A percentile compares a stretch with the other conserved stretches of the same genome.
Conservation (phyloP, 2,797 vertebrate genomes). For the Enteromius fasciolatus region DNA sequence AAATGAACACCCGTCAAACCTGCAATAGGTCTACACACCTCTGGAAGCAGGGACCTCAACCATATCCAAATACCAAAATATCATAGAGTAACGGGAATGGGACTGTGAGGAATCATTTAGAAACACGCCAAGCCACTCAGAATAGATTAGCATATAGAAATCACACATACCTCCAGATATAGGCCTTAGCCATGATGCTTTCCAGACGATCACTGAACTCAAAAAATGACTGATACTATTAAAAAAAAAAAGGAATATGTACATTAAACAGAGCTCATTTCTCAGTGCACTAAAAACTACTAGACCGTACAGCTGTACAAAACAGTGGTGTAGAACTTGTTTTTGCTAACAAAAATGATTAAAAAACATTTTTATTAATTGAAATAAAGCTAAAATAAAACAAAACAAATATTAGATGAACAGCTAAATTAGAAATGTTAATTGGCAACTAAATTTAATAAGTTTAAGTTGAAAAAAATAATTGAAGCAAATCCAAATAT, state of each 20-base stretch:
- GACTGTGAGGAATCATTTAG: not conserved
- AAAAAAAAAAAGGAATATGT: not conserved
- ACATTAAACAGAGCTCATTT: not conserved
- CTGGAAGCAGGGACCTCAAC: not conserved
- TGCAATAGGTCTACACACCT: no score
- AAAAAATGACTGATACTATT: constrained; percentile 86
- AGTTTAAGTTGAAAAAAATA: not conserved
- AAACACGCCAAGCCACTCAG: not conserved
- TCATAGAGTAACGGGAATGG: not conserved
- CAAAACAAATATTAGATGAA: not conserved
- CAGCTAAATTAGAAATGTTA: not conserved
- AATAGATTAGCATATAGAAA: constrained; percentile 2
- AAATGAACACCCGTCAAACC: no score
- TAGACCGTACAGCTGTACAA: not conserved
- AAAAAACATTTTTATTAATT: not conserved
- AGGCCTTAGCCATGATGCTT: constrained; percentile 87
- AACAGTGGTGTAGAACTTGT: not conserved
- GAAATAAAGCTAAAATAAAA: not conserved
- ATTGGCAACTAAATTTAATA: not conserved
- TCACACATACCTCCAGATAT: constrained; percentile 88
- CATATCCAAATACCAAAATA: not conserved
- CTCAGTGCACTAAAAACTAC: not conserved
- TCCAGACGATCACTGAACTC: constrained; percentile 92
- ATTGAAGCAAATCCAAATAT: not conserved
- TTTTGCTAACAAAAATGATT: not conserved